Evolutionary conservation across 2,113 vertebrate genomes (phyloP), one percentile per base, ranked within the genome.

Genomic region (Thamnaconus septentrionalis): DNA sequence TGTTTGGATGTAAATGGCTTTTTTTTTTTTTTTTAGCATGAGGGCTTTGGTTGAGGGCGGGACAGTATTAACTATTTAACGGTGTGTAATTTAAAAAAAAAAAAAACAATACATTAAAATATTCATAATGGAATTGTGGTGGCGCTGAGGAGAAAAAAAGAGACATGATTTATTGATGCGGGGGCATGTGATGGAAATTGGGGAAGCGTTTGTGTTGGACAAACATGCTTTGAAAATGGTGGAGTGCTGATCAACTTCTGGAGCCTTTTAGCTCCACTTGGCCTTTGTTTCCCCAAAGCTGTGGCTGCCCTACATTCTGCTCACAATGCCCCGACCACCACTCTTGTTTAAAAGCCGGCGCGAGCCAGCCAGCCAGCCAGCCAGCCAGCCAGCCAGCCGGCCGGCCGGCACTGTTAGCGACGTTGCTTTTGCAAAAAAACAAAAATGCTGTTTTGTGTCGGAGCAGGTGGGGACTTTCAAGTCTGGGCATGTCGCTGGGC

Each of bases 41-140:
- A 40, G 75, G 42, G 59, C 58, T 52, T 54, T 12, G 10, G 9
- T 70, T 68, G 59, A 61, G 18, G 66, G 50, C 66, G 52, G 31
- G 56, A 56, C 60, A 50, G 18, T 77, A 83, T 85, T 51, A 85
- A 84, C 57, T 70, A 85, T 88, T 85, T 57, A 81, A 31, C 45
- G 64, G 54, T 53, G 65, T 77, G 64, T 69, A 78, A 80, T 59
- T 72, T 78, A 69, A 55, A 66, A 59, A 56, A 44, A 40, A 81
- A 80, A 81, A 71, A 80, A 76, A 86, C 60, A 76, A 81, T 60
- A 62, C 64, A 48, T 62, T 87, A 57, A 85, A 91, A 87, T 85
- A 88, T 90, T 90, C 66, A 89, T 85, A 51, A 64, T 68, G 41
- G 63, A 66, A 69, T 82, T 79, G 66, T 82, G 61, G 68, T 59